Conservation (phyloP, 2,113 vertebrate genomes). For the Atherinomorus stipes region DNA sequence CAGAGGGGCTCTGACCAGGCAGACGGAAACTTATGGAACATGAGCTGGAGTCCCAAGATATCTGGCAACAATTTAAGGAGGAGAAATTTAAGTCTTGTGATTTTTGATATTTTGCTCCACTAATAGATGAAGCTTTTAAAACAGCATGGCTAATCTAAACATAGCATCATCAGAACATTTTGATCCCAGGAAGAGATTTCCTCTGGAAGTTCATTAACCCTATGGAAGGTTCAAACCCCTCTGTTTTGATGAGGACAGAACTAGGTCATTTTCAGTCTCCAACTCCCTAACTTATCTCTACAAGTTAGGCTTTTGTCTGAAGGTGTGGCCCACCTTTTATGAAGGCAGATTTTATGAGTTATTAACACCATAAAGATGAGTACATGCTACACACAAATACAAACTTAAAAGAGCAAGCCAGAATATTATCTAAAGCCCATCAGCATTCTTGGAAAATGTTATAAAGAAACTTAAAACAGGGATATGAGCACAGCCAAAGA, state of each 20-base stretch:
- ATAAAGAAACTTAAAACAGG: background rate
- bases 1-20: slow-evolving; percentile 35
- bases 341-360: slow-evolving; percentile 31
- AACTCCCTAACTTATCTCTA: background rate
- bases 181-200: slow-evolving; percentile 5
- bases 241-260: background rate
- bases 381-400: background rate
- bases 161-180: background rate
- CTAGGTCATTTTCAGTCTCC: background rate
- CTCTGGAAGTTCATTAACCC: background rate
- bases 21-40: slow-evolving; percentile 61
- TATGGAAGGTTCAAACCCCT: too few relatives aligned
- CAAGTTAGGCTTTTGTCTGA: background rate
- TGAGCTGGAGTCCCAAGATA: slow-evolving; percentile 48
- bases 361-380: background rate
- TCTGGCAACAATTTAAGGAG: slow-evolving; percentile 31
- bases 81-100: slow-evolving; percentile 25
- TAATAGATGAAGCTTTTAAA: background rate
- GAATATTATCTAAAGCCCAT: background rate
- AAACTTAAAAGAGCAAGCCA: slow-evolving; percentile 17
- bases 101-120: slow-evolving; percentile 37
- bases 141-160: background rate
- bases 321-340: background rate
- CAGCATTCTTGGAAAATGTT: slow-evolving; percentile 8
- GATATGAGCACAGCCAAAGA: background rate